A percentile compares a stretch with the other conserved stretches of the same genome.
Evolutionary conservation across 2,888 invertebrate genomes (phyloP).

Genomic region (Melanotus villosus): DNA sequence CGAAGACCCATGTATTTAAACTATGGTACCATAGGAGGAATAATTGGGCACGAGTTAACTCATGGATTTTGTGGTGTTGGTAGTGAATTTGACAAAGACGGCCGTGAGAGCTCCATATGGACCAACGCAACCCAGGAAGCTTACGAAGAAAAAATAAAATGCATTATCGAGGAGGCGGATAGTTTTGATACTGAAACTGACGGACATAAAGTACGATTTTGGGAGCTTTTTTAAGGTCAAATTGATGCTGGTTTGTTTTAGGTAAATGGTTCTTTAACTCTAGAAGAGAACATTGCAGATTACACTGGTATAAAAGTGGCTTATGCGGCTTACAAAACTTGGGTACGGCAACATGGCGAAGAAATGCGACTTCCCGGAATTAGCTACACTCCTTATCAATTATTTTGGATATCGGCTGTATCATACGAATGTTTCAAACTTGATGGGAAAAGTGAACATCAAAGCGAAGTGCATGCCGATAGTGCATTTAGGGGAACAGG

Average conservation of each 20-base stretch:
- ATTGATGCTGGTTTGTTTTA: no score
- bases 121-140: slow-evolving; percentile 3
- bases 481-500: slow-evolving; percentile 26
- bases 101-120: slow-evolving; percentile 2
- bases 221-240: no score
- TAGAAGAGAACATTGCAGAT: slow-evolving; percentile 94
- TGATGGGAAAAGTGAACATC: slow-evolving; percentile 3
- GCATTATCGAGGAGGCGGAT: slow-evolving; percentile 27
- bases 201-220: slow-evolving; percentile 7
- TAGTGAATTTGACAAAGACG: slow-evolving; percentile 7
- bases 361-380: slow-evolving; percentile 81
- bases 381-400: slow-evolving; percentile 74
- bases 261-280: slow-evolving; percentile 89
- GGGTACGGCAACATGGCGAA: slow-evolving; percentile 76
- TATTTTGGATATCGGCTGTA: slow-evolving; percentile 66
- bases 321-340: slow-evolving; percentile 84
- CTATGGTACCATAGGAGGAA: slow-evolving; percentile 17
- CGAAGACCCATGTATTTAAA: slow-evolving; percentile 26
- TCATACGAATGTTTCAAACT: slow-evolving; percentile 29
- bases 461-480: slow-evolving; percentile 20
- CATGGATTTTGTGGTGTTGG: slow-evolving; percentile 25
- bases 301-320: slow-evolving; percentile 92
- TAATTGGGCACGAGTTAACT: slow-evolving; percentile 14
- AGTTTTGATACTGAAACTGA: slow-evolving; percentile 4
- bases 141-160: slow-evolving; percentile 9